phyloP scores from a whole-genome alignment of 2,888 invertebrate genomes.

The Macaria notata region DNA sequence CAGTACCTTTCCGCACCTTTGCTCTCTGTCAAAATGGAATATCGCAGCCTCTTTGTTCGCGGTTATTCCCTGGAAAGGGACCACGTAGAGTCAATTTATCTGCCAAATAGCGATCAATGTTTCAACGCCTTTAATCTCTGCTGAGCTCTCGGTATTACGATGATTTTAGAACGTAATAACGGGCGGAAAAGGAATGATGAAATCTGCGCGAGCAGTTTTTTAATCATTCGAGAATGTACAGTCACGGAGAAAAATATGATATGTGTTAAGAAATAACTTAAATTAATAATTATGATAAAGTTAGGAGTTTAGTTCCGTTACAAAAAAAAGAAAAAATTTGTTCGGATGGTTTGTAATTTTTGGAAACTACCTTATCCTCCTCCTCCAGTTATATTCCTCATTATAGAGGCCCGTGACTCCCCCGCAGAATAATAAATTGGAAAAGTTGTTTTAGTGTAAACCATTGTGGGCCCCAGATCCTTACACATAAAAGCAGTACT shows the following conservation, averaged over 20 bases:
- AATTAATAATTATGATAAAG: no score
- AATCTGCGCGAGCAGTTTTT: constrained; percentile 7
- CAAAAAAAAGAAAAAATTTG: no score
- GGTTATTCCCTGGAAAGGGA: constrained; percentile 16
- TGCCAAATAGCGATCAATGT: constrained; percentile 22
- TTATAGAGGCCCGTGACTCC: no score
- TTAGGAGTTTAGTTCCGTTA: no score
- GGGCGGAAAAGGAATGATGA: neutral
- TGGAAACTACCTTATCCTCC: no score
- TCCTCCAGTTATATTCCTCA: no score
- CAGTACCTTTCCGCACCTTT: constrained; percentile 8
- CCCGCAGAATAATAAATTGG: no score
- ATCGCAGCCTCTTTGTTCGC: constrained; percentile 19
- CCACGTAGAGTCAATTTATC: constrained; percentile 31
- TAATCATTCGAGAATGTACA: constrained; percentile 2
- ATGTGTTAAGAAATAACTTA: no score
- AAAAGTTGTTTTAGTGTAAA: no score
- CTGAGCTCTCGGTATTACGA: constrained; percentile 14
- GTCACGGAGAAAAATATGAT: neutral
- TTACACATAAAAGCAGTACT: neutral
- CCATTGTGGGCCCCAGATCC: neutral
- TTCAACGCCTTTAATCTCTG: constrained; percentile 18
- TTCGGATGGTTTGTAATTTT: neutral
- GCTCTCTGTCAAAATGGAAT: constrained; percentile 10
- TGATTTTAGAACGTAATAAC: constrained; percentile 8